Evolutionary conservation across 2,113 vertebrate species (phyloP).

Genomic region (Rhinopomastus cyanomelas): DNA sequence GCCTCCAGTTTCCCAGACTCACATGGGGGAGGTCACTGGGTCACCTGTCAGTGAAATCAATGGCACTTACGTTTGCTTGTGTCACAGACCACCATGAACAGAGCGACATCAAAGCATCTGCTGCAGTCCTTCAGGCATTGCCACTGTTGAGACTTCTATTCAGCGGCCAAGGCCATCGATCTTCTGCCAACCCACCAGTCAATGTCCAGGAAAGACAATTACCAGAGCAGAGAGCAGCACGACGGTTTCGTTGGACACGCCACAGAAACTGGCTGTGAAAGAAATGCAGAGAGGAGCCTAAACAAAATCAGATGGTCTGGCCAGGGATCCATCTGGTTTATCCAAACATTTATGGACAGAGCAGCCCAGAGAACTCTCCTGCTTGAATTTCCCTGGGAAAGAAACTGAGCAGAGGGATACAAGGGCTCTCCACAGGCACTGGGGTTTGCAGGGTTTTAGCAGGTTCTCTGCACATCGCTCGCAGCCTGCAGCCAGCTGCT

Average conservation of each 20-base stretch:
- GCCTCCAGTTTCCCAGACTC: too few relatives aligned
- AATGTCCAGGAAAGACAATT: neutral
- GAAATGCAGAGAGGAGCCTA: neutral
- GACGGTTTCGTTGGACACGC: neutral
- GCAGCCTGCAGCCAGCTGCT: neutral
- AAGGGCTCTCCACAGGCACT: neutral
- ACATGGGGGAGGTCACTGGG: too few relatives aligned
- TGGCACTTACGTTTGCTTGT: neutral
- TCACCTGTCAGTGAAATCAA: too few relatives aligned
- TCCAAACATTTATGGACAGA: neutral
- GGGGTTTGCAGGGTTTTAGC: neutral
- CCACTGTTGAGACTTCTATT: neutral
- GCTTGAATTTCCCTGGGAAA: neutral
- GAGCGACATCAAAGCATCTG: neutral
- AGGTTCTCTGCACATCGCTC: neutral
- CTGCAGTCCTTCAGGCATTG: neutral
- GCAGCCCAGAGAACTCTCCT: neutral
- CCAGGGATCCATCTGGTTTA: neutral
- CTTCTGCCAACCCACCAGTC: neutral
- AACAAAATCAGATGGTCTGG: neutral
- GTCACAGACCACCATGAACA: neutral
- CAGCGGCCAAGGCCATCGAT: neutral
- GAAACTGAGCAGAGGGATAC: neutral
- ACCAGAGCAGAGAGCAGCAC: neutral
- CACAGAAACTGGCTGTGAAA: neutral